phyloP scores from a whole-genome alignment of 2,113 vertebrate species.

The Stercorarius parasiticus region DNA sequence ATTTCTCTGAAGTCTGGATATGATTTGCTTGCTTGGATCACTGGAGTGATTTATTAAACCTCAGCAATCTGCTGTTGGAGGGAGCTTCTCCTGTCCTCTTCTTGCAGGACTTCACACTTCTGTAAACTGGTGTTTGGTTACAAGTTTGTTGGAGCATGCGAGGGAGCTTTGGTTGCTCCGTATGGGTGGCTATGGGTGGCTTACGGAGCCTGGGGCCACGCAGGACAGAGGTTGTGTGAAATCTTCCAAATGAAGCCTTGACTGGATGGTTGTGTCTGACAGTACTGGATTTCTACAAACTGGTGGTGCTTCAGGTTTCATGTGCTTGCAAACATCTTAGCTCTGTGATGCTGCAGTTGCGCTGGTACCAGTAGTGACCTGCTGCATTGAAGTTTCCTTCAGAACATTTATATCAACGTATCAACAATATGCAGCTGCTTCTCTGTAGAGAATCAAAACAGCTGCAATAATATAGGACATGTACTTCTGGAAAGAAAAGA shows the following conservation, averaged over 20 bases:
- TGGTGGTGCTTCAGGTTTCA: background rate
- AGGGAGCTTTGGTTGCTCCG: background rate
- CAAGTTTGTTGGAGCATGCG: background rate
- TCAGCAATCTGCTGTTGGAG: background rate
- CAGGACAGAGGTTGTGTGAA: background rate
- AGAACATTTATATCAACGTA: background rate
- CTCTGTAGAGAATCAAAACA: background rate
- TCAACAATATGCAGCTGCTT: background rate
- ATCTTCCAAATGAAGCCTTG: background rate
- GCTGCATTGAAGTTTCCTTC: background rate
- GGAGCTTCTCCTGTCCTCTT: background rate
- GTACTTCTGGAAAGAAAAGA: background rate
- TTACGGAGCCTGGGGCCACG: background rate
- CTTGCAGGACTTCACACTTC: background rate
- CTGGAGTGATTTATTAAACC: background rate
- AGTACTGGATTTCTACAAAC: background rate
- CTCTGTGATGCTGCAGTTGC: background rate
- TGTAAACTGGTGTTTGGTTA: background rate
- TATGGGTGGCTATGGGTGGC: background rate
- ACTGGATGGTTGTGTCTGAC: background rate
- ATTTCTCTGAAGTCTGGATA: background rate
- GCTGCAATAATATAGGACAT: background rate
- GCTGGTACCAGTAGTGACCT: background rate
- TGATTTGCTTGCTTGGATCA: background rate
- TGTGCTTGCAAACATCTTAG: background rate